phyloP scores from a whole-genome alignment of 2,888 invertebrate genomes.

The Archips crataeganus region DNA sequence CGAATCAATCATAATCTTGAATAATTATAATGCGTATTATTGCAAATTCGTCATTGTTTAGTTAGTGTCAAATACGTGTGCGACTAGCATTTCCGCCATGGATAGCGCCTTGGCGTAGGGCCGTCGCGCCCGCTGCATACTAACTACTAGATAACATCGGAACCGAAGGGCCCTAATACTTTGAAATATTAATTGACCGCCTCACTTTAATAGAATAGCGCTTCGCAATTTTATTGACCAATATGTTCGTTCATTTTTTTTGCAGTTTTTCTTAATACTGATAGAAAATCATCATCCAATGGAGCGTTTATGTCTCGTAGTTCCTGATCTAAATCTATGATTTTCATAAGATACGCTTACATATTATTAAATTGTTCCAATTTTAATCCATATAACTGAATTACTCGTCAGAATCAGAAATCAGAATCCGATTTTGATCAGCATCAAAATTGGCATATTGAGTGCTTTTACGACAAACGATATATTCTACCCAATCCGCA shows the following conservation, averaged over 20 bases:
- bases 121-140: constrained; percentile 72
- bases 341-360: no score
- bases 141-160: constrained; percentile 73
- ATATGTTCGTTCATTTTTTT: background rate
- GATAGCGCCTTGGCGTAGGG: constrained; percentile 68
- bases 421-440: no score
- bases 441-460: no score
- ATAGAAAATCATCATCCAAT: no score
- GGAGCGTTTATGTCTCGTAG: no score
- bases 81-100: constrained; percentile 79
- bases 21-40: constrained; percentile 23
- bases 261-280: background rate
- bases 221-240: background rate
- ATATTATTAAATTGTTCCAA: no score
- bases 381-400: no score
- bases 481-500: no score
- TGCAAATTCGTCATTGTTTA: constrained; percentile 44
- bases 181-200: constrained; percentile 55
- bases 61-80: constrained; percentile 63
- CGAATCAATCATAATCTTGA: background rate
- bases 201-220: constrained; percentile 36
- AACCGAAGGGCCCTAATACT: constrained; percentile 57
- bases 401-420: no score
- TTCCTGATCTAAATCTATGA: no score
- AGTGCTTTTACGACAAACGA: no score